Evolutionary conservation across 2,888 invertebrate genomes (phyloP).

Genomic region (Boloria euphrosyne): DNA sequence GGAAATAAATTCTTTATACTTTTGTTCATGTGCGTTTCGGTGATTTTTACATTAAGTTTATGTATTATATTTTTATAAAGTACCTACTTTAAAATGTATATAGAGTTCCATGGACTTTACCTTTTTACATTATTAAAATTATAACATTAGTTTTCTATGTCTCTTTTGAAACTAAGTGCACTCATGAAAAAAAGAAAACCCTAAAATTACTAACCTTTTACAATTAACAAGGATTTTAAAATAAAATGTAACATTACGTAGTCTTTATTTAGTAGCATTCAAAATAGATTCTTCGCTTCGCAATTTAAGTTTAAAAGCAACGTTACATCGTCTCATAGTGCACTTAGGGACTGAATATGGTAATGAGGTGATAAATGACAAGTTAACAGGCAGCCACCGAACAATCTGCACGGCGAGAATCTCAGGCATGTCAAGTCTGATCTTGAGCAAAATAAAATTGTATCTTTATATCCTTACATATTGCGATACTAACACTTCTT

Average conservation of each 20-base stretch:
- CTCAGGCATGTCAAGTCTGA: slow-evolving; percentile 10
- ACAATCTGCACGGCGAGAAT: slow-evolving; percentile 16
- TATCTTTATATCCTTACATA: not conserved
- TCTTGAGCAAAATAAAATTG: slow-evolving; percentile 1
- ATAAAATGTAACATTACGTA: not conserved
- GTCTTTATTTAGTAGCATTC: slow-evolving; percentile 2
- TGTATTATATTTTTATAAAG: too few species aligned
- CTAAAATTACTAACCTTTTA: too few species aligned
- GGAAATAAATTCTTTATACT: slow-evolving; percentile 24
- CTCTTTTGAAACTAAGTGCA: too few species aligned
- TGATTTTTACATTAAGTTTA: not conserved
- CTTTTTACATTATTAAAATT: too few species aligned
- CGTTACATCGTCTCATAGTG: slow-evolving; percentile 33
- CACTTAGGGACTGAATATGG: slow-evolving; percentile 46
- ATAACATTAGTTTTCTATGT: too few species aligned
- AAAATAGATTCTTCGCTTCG: slow-evolving; percentile 18
- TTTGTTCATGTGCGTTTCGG: not conserved
- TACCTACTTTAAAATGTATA: too few species aligned
- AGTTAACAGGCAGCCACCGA: slow-evolving; percentile 44
- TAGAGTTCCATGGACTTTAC: too few species aligned
- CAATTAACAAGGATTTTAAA: not conserved
- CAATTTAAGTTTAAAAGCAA: slow-evolving; percentile 25
- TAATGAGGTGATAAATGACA: slow-evolving; percentile 49
- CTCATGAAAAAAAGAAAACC: too few species aligned
- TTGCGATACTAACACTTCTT: too few species aligned